phyloP scores from a whole-genome alignment of 2,113 vertebrate genomes.

The Oryzias woworae region DNA sequence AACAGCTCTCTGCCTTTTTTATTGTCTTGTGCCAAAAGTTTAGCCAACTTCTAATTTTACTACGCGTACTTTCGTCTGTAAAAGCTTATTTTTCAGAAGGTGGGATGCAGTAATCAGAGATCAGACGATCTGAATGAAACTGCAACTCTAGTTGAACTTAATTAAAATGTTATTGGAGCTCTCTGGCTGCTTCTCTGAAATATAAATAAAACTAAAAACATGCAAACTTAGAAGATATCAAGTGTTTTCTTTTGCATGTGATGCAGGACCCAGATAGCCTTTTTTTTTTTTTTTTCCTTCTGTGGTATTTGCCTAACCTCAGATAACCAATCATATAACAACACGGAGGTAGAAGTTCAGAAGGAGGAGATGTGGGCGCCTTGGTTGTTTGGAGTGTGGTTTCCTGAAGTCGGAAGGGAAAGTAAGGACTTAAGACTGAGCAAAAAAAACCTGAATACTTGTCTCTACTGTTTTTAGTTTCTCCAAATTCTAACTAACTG shows the following conservation, averaged over 20 bases:
- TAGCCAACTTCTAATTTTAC: constrained; percentile 2
- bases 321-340: constrained; percentile 25
- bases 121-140: constrained; percentile 17
- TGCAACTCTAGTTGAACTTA: too few relatives aligned
- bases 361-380: constrained; percentile 46
- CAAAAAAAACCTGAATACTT: constrained; percentile 42
- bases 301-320: constrained; percentile 27
- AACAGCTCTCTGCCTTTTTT: constrained; percentile 10
- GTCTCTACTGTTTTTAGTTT: constrained; percentile 33
- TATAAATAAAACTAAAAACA: constrained; percentile 30
- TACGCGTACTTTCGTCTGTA: background rate
- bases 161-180: too few relatives aligned
- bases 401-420: constrained; percentile 60
- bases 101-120: background rate
- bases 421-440: constrained; percentile 23
- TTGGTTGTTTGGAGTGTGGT: constrained; percentile 66
- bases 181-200: too few relatives aligned
- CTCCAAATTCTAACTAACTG: constrained; percentile 43
- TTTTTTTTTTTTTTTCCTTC: constrained; percentile 35
- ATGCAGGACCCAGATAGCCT: constrained; percentile 24
- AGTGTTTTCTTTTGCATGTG: constrained; percentile 27
- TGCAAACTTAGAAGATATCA: constrained; percentile 30
- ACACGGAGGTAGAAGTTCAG: constrained; percentile 32
- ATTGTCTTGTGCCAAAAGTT: background rate
- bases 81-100: background rate